These are phyloP conservation scores for Hypselothyrea guttata DNA, from an alignment of 2,888 invertebrate genomes.

Conservation along the genomic window DNA sequence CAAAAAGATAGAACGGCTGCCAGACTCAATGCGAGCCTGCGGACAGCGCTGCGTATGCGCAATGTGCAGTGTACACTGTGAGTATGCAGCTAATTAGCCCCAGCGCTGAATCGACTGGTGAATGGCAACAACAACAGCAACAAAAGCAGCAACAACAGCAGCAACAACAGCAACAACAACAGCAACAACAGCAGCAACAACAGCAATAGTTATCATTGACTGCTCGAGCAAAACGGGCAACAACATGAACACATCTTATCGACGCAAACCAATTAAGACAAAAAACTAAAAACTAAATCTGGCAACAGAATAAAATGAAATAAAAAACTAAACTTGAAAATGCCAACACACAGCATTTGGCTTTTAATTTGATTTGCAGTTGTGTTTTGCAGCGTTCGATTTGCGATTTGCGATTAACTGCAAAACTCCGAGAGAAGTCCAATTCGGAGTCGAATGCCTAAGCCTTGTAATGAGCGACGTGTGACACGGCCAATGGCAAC, in stretches of 20 bases:
- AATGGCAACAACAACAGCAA: conserved; percentile 31
- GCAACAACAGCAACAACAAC: neutral
- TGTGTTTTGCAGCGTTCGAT: conserved; percentile 38
- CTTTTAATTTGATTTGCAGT: conserved; percentile 66
- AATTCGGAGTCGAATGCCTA: conserved; percentile 15
- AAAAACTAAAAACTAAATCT: conserved; percentile 56
- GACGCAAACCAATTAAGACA: conserved; percentile 69
- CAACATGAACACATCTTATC: conserved; percentile 73
- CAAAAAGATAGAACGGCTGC: conserved; percentile 62
- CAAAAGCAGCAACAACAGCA: conserved; percentile 8
- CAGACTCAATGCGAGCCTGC: conserved; percentile 38
- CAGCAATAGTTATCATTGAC: conserved; percentile 25
- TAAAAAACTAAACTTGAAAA: conserved; percentile 48
- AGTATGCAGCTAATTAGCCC: conserved; percentile 46
- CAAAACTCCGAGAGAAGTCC: conserved; percentile 17
- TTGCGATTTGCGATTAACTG: conserved; percentile 58
- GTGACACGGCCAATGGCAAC: conserved; percentile 65
- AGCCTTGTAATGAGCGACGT: conserved; percentile 62
- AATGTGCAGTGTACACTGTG: conserved; percentile 21
- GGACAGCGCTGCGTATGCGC: conserved; percentile 53
- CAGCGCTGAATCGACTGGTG: conserved; percentile 22
- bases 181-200: neutral
- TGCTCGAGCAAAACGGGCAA: conserved; percentile 46
- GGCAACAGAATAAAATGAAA: conserved; percentile 21
- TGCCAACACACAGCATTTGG: conserved; percentile 42